Percentiles rank a stretch among this genome's conserved stretches.
phyloP scores from a whole-genome alignment of 2,888 invertebrate genomes.

The Gisinianus flammeolus region DNA sequence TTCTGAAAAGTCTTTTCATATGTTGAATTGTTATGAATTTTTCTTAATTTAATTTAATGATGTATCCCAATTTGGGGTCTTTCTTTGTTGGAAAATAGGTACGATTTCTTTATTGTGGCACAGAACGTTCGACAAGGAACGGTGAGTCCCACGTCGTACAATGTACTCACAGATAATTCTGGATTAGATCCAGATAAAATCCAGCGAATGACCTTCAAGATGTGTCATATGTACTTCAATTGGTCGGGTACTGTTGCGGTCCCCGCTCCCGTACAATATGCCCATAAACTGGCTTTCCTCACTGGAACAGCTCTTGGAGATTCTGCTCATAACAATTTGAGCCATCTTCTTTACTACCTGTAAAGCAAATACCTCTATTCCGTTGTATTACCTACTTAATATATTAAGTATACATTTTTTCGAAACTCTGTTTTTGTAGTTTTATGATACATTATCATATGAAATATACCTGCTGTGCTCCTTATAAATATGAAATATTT shows the following conservation, averaged over 20 bases:
- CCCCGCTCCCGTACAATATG: conserved; percentile 67
- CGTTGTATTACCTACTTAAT: too few relatives aligned
- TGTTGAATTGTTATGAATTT: background rate
- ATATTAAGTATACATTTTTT: too few relatives aligned
- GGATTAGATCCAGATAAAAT: conserved; percentile 74
- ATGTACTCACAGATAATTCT: conserved; percentile 77
- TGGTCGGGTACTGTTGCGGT: conserved; percentile 70
- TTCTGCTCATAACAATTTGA: conserved; percentile 23
- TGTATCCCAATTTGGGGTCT: background rate
- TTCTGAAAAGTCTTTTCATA: background rate
- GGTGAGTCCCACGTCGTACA: conserved; percentile 88
- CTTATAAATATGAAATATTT: too few relatives aligned
- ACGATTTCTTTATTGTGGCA: conserved; percentile 88
- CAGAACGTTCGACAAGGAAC: conserved; percentile 88
- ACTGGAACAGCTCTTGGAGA: conserved; percentile 60
- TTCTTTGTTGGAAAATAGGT: conserved; percentile 64
- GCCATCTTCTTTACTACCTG: conserved; percentile 43
- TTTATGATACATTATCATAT: too few relatives aligned
- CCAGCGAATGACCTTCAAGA: conserved; percentile 83
- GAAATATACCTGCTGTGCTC: too few relatives aligned
- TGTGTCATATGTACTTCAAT: conserved; percentile 89
- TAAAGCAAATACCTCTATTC: too few relatives aligned
- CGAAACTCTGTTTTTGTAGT: too few relatives aligned
- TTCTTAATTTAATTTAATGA: background rate
- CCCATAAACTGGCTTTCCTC: conserved; percentile 66